Evolutionary conservation across 2,113 vertebrate species (phyloP), one percentile per base, ranked within the genome.

Genomic region (Pelecanoides urinatrix): DNA sequence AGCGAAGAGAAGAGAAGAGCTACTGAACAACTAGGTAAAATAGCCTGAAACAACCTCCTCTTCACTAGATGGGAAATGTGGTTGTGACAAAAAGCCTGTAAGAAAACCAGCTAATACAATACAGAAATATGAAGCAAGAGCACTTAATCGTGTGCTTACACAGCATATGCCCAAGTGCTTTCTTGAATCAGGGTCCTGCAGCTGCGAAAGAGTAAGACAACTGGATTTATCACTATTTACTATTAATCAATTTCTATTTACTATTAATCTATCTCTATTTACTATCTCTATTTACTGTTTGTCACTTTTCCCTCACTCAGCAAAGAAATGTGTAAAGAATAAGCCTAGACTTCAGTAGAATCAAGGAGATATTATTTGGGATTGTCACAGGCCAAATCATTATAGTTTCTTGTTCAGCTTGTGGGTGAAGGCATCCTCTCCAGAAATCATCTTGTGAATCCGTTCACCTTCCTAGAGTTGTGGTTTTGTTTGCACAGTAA

Each of bases 401-500:
- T 47, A 29, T 4, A 23, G 34, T 29, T 80, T 72, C 67, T 53
- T 34, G 23, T 67, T 74, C n/a, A 40, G n/a, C n/a, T 80, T 86
- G 76, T n/a, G 34, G 25, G 53, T 34, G 53, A 85, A 91, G 76
- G 25, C 58, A 47, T 59, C n/a, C 36, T 53, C 66, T 81, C 32
- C 29, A 79, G 55, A 82, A 95, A 85, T 36, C 32, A 27, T 72
- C 27, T 80, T 47, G 55, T 13, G 47, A 90, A 79, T 65, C 61
- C 78, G 15, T 76, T 92, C 73, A 79, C 77, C 49, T 92, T 65
- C 45, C 45, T 32, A 90, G 80, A 30, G 62, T 79, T 63, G 74
- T 25, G 58, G 80, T 45, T 94, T 95, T 94, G 89, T 92, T 97
- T 90, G 66, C 74, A 82, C 45, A 73, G 81, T 55, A 92, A 92